These are phyloP conservation scores for Nebria brevicollis DNA, from an alignment of 2,888 invertebrate species.

Conservation along the genomic window DNA sequence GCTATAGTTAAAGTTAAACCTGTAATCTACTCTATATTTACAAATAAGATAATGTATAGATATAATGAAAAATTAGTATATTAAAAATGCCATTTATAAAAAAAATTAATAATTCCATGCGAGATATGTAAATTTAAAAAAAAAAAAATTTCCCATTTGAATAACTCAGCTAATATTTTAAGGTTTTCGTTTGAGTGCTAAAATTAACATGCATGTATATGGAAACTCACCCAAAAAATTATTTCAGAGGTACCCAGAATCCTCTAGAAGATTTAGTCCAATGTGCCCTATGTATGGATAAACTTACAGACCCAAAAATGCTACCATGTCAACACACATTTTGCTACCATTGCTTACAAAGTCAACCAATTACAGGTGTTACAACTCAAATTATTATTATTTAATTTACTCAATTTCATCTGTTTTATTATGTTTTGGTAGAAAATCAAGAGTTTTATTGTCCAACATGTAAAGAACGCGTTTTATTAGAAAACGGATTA, in stretches of 20 bases:
- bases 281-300: conserved; percentile 70
- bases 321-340: conserved; percentile 76
- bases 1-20: not conserved
- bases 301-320: conserved; percentile 70
- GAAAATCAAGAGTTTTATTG: conserved; percentile 60
- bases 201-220: no score
- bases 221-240: not conserved
- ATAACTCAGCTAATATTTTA: no score
- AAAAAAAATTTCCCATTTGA: no score
- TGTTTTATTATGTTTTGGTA: conserved; percentile 8
- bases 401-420: not conserved
- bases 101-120: not conserved
- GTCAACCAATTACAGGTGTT: conserved; percentile 56
- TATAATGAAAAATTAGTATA: not conserved
- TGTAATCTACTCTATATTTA: not conserved
- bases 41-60: not conserved
- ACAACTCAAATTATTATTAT: not conserved
- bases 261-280: conserved; percentile 69
- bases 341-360: conserved; percentile 69
- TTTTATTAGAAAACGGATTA: conserved; percentile 63
- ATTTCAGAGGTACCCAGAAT: conserved; percentile 12
- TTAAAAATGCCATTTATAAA: not conserved
- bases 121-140: not conserved
- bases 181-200: no score
- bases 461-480: conserved; percentile 68